Percentiles rank a stretch among this genome's conserved stretches.
Evolutionary conservation across 2,888 invertebrate genomes (phyloP).

Genomic region (Zygaena filipendulae): DNA sequence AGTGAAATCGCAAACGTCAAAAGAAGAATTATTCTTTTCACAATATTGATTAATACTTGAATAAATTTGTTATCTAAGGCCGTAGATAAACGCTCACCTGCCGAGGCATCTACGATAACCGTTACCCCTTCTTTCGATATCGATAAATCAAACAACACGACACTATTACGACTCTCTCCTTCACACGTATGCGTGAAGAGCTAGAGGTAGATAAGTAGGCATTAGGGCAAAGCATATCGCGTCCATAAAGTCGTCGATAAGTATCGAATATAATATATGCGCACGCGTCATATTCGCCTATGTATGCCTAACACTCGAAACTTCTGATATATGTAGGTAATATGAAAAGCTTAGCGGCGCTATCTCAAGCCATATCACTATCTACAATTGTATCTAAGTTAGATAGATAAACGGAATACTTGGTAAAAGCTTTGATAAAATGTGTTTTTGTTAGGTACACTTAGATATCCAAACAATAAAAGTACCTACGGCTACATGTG

Average conservation of each 20-base stretch:
- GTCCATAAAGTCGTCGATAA: not conserved
- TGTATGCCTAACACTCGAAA: conserved; percentile 45
- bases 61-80: conserved; percentile 52
- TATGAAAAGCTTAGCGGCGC: conserved; percentile 47
- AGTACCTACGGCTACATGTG: too few relatives aligned
- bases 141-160: conserved; percentile 8
- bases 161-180: not conserved
- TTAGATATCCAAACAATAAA: too few relatives aligned
- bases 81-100: conserved; percentile 46
- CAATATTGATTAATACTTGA: conserved; percentile 54
- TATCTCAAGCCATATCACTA: conserved; percentile 67
- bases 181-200: not conserved
- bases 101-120: conserved; percentile 41
- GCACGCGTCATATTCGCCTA: conserved; percentile 25
- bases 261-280: conserved; percentile 21
- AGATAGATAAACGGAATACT: conserved; percentile 42
- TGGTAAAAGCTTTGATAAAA: conserved; percentile 56
- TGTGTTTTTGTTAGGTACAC: conserved; percentile 24
- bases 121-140: conserved; percentile 44
- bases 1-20: too few relatives aligned
- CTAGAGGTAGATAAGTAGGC: not conserved
- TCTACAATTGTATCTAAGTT: conserved; percentile 52
- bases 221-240: not conserved
- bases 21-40: too few relatives aligned
- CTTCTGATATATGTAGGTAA: conserved; percentile 40